Evolutionary conservation across 2,888 invertebrate genomes (phyloP), one percentile per base, ranked within the genome.

Genomic region (Brachyptera risi): DNA sequence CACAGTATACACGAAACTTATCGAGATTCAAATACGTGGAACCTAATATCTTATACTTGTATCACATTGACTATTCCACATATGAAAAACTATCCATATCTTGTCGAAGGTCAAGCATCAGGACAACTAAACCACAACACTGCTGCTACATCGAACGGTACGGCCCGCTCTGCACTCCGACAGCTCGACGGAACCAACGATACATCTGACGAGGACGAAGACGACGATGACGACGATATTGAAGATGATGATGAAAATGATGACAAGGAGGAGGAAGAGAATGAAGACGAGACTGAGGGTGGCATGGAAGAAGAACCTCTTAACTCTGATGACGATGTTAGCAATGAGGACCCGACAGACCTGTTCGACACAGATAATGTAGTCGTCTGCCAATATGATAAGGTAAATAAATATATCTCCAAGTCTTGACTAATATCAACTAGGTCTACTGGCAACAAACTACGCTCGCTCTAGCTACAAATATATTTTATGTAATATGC

Each of bases 341-440:
- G 96, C 54, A 97, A 97, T 74, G 97, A 96, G 71, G 92, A 96
- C 73, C 89, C 93, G 0, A 83, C 88, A 65, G 96, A 97, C 75
- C 83, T 98, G 74, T 99, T 98, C 79, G 98, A 99, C 71, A 96
- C 98, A 42, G 98, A 99, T 69, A 98, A 99, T 81, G 97, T 99
- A 61, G 95, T 99, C 65, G 98, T 99, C 63, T 99, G 99, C 76
- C 99, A 99, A 77, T 99, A 98, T 79, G 99, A 99, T 79, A 99
- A 99, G 83, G 92, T 92, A 21, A n/a, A n/a, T n/a, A n/a, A n/a
- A n/a, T n/a, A n/a, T n/a, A n/a, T n/a, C n/a, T n/a, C n/a, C n/a
- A n/a, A n/a, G n/a, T n/a, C n/a, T n/a, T n/a, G n/a, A n/a, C n/a
- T n/a, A n/a, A n/a, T n/a, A n/a, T n/a, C n/a, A n/a, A n/a, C n/a